Conservation (phyloP, 2,797 vertebrate genomes). For the Odontamblyopus rebecca region DNA sequence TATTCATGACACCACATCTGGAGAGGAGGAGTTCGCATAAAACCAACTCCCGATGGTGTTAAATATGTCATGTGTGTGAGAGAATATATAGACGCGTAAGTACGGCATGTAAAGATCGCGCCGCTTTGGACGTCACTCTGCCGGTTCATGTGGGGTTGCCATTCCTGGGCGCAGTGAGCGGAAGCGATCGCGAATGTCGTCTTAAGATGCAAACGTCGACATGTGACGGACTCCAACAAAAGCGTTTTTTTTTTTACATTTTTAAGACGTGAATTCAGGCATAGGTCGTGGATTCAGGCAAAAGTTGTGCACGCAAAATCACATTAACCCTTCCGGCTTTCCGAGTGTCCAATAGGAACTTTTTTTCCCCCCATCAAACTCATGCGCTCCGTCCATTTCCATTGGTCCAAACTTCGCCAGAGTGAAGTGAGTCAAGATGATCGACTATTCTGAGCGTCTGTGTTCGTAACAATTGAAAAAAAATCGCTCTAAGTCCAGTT, state of each 20-base stretch:
- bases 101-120: neutral
- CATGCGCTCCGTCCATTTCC: too few species aligned
- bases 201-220: neutral
- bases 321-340: too few species aligned
- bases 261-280: neutral
- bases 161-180: neutral
- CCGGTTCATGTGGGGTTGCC: neutral
- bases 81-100: neutral
- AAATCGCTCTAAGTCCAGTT: too few species aligned
- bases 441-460: too few species aligned
- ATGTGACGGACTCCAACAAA: neutral
- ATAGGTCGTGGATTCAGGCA: neutral
- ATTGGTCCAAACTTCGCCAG: too few species aligned
- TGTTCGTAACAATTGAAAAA: too few species aligned
- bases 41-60: conserved; percentile 10
- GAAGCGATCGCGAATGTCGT: neutral
- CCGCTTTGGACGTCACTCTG: neutral
- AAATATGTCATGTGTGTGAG: conserved; percentile 22
- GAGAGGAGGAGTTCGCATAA: conserved; percentile 8
- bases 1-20: conserved; percentile 29
- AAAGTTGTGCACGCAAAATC: too few species aligned
- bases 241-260: too few species aligned
- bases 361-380: too few species aligned
- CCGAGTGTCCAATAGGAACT: too few species aligned
- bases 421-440: too few species aligned